Evolutionary conservation across 2,888 invertebrate species (phyloP).

Genomic region (Orthosia gracilis): DNA sequence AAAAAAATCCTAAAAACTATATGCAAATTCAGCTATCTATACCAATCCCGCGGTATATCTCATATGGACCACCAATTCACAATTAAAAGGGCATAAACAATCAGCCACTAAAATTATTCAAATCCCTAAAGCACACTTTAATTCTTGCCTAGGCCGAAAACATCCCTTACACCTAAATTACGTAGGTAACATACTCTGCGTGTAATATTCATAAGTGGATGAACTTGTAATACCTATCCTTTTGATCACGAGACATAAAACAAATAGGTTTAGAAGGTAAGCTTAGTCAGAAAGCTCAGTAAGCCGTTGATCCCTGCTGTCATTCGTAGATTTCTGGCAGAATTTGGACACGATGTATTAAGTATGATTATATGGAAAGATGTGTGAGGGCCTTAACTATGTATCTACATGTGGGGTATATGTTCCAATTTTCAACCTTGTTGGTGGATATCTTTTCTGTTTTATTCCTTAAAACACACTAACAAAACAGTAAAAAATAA

Average conservation of each 20-base stretch:
- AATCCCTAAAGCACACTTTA: background rate
- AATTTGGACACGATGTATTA: slow-evolving; percentile 25
- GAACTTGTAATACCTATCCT: slow-evolving; percentile 10
- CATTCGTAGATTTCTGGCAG: slow-evolving; percentile 4
- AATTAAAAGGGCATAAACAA: background rate
- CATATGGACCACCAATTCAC: background rate
- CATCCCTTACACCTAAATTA: background rate
- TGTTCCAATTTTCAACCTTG: background rate
- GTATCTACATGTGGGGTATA: background rate
- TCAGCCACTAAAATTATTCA: background rate
- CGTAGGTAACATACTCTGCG: slow-evolving; percentile 7
- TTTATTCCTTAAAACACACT: background rate
- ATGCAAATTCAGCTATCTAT: background rate
- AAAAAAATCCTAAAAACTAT: too few species aligned
- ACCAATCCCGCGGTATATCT: background rate
- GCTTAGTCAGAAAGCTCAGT: background rate
- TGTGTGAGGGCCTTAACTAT: slow-evolving; percentile 13
- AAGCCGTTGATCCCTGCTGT: too few species aligned
- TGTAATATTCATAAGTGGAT: background rate
- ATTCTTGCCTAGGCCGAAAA: slow-evolving; percentile 2
- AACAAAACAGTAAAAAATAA: too few species aligned
- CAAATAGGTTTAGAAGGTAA: background rate
- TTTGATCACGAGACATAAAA: slow-evolving; percentile 1
- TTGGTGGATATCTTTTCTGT: background rate
- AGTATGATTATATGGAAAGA: slow-evolving; percentile 37